Base-by-base conservation (phyloP, 2,888 invertebrate genomes). In the Xylota sylvarum region DNA sequence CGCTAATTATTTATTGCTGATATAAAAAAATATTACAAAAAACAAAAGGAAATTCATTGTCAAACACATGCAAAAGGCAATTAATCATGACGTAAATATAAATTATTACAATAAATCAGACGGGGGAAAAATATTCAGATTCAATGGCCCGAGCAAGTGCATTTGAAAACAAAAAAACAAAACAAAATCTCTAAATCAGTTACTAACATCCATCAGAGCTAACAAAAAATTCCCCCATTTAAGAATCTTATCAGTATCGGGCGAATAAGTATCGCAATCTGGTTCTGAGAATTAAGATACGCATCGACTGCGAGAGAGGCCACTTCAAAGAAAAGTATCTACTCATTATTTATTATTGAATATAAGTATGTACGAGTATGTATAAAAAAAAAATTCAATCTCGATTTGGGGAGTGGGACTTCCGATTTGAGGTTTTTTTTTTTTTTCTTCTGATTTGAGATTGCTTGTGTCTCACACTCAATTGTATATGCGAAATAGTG, bases 1-100 rank as follows among this genome's bases (percentile, higher is more conserved):
- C 9, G 76, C 69, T 80, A 80, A 80, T 80, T 72, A 58, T 73
- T 80, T 65, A 65, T 50, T 65, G 23, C 77, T 77, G 48, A 72
- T 70, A 78, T 46, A 56, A 30, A 70, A 69, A n/a, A n/a, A n/a
- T n/a, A 56, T 43, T 76, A 69, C 58, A 69, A 50, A 60, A 60
- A 40, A 46, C 5, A 64, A 40, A 30, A 58, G 19, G 27, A 27
- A 48, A 48, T 48, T 78, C 60, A 69, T 52, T 43, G 62, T 60
- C 78, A 69, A 78, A 56, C 35, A 70, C 52, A 78, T 6, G 23
- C 37, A 37, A 50, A 77, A 48, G 19, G 27, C 60, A 74, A 74
- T 74, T 56, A 76, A 46, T 76, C 46, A 76, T 65, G 65, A 76
- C 65, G 65, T 56, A 76, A 19, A 1, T 60, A 2, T 60, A 5